Conservation (phyloP, 2,797 vertebrate genomes). For the Champsocephalus esox region DNA sequence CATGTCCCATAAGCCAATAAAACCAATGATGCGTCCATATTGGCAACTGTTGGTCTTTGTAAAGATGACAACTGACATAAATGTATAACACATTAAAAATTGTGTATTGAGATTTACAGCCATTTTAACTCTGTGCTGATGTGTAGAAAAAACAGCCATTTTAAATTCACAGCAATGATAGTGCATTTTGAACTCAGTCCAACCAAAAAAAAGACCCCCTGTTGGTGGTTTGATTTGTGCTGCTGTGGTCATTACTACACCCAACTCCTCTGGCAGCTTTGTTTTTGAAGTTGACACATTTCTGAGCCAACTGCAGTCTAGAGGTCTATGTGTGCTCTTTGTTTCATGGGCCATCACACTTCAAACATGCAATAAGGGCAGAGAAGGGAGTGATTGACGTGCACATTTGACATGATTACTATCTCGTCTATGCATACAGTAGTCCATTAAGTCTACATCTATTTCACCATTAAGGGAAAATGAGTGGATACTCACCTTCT, state of each 20-base stretch:
- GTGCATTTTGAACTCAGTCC: conserved; percentile 67
- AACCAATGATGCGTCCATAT: conserved; percentile 35
- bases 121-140: conserved; percentile 71
- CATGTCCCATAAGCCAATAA: conserved; percentile 35
- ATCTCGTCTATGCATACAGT: conserved; percentile 68
- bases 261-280: conserved; percentile 80
- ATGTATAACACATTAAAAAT: conserved; percentile 51
- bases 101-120: conserved; percentile 61
- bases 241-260: conserved; percentile 73
- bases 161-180: conserved; percentile 70
- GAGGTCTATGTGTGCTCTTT: conserved; percentile 82
- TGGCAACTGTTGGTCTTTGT: conserved; percentile 37
- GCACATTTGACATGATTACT: conserved; percentile 76
- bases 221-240: conserved; percentile 61
- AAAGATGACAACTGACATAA: conserved; percentile 62
- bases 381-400: conserved; percentile 79
- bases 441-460: conserved; percentile 57
- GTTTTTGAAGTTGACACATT: conserved; percentile 60
- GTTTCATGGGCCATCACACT: conserved; percentile 83
- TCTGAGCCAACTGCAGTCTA: conserved; percentile 64
- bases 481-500: conserved; percentile 93
- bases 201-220: conserved; percentile 64
- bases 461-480: conserved; percentile 50
- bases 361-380: conserved; percentile 81
- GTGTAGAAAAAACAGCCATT: conserved; percentile 72